Evolutionary conservation across 2,797 vertebrate species (phyloP).

Genomic region (Rhynchotus rufescens): DNA sequence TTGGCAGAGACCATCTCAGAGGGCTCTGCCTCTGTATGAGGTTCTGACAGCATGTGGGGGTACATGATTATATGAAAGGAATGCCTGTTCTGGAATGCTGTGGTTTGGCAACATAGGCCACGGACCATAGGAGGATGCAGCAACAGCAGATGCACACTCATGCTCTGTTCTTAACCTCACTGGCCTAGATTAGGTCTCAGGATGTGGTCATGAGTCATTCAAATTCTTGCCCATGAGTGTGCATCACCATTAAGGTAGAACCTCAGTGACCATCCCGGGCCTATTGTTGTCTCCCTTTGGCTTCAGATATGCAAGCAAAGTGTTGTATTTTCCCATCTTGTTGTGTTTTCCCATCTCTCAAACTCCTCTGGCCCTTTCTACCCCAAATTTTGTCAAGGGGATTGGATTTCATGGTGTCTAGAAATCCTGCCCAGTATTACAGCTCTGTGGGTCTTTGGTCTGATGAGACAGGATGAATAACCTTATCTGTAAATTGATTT

Average conservation of each 20-base stretch:
- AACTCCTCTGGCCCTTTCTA: not conserved
- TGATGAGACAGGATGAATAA: not conserved
- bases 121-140: not conserved
- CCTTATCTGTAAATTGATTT: not conserved
- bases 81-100: not conserved
- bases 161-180: not conserved
- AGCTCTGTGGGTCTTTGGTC: not conserved
- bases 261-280: not conserved
- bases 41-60: not conserved
- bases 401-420: not conserved
- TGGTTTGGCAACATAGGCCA: not conserved
- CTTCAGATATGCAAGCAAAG: not conserved
- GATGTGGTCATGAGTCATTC: not conserved
- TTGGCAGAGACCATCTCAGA: not conserved
- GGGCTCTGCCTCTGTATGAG: not conserved
- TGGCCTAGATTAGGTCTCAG: not conserved
- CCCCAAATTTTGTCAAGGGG: not conserved
- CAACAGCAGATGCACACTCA: accelerated
- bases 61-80: not conserved
- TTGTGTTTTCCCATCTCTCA: not conserved
- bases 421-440: not conserved
- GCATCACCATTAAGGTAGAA: too few relatives aligned
- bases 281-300: not conserved
- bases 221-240: not conserved
- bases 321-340: not conserved